Evolutionary conservation across 2,113 vertebrate species (phyloP), one percentile per base, ranked within the genome.

Genomic region (Geothlypis trichas): DNA sequence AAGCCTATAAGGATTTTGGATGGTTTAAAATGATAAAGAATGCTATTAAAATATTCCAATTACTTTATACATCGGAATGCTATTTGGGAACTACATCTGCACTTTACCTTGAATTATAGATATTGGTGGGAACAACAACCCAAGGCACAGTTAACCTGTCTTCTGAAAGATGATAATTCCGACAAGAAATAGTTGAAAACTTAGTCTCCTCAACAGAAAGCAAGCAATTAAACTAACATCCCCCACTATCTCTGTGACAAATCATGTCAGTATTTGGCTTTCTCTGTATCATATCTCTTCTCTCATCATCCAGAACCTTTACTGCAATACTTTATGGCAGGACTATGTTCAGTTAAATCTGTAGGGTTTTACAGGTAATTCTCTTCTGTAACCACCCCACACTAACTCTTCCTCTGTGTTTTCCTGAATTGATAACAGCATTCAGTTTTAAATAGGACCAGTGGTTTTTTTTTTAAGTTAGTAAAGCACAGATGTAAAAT

Each of bases 41-140:
- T 37, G 27, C 6, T 68, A n/a, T n/a, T 90, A 73, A 91, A 82
- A 87, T 83, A 91, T 46, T 78, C 33, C 63, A 69, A 87, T 72
- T 5, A 71, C 26, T 79, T 93, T 63, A 79, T 79, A 79, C 28
- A 83, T 39, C 27, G 75, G 22, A 78, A 71, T 39, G n/a, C 49
- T 84, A 57, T 83, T 73, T 52, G n/a, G 16, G 41, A 63, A 85
- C 22, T 54, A 67, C 22, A 42, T 51, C 5, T n/a, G 6, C 39
- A 5, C 24, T 51, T 86, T 49, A 41, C 22, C 76, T 78, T 49
- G n/a, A 90, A 52, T 75, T 72, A 44, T 5, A 63, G 22, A 52
- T 86, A 24, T 67, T 66, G 8, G 15, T 83, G 33, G 22, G 61
- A 93, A n/a, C 17, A 1, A 63, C 75, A 83, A 58, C 15, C 54